Evolutionary conservation across 1,140 invertebrate genomes (phyloP).

Genomic region (Ptiloglossa arizonensis): DNA sequence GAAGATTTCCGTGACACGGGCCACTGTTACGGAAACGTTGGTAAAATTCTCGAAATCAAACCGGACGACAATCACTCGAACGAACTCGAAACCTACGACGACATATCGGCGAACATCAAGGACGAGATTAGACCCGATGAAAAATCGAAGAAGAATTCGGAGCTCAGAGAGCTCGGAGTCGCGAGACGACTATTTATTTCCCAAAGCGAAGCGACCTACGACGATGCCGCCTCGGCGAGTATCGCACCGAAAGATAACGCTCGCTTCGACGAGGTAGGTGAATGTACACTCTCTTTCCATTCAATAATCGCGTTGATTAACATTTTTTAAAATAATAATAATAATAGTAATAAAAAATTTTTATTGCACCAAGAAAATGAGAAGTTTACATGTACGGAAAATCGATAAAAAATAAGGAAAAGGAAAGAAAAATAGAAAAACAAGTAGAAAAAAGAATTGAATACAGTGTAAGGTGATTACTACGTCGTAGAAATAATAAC

Average conservation of each 20-base stretch:
- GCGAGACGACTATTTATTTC: neutral
- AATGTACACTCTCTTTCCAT: too few relatives aligned
- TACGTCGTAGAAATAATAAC: too few relatives aligned
- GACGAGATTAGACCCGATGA: neutral
- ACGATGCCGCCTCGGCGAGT: conserved; percentile 54
- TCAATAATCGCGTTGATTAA: too few relatives aligned
- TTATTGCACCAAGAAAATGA: too few relatives aligned
- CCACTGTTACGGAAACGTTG: conserved; percentile 66
- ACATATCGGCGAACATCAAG: conserved; percentile 20
- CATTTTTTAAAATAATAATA: too few relatives aligned
- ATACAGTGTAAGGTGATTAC: too few relatives aligned
- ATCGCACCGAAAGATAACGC: conserved; percentile 2
- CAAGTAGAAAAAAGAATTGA: too few relatives aligned
- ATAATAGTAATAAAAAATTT: too few relatives aligned
- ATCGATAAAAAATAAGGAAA: too few relatives aligned
- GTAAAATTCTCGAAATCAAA: conserved; percentile 57
- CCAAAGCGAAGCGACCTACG: conserved; percentile 63
- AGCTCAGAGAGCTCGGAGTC: too few relatives aligned
- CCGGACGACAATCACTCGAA: neutral
- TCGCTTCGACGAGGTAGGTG: neutral
- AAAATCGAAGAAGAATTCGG: conserved; percentile 8
- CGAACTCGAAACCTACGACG: conserved; percentile 42
- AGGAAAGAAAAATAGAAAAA: too few relatives aligned
- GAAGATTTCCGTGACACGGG: conserved; percentile 70
- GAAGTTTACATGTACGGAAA: too few relatives aligned